Percentiles rank a stretch among this genome's conserved stretches.
Conservation (phyloP, 1,140 invertebrate species). For the Apis mellifera region DNA sequence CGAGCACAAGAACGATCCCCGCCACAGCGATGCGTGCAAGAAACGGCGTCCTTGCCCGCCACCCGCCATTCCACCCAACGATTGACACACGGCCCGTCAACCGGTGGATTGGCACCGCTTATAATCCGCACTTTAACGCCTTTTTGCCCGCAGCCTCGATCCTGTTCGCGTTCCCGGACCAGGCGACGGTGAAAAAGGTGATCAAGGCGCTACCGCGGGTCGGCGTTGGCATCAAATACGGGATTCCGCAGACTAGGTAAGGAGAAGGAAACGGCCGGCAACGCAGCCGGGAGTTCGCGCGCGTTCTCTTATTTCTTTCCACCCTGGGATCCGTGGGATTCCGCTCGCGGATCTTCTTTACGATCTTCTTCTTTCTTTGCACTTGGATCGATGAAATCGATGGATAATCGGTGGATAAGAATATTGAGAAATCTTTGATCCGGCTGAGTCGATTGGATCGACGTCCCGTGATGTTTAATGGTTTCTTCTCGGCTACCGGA, state of each 20-base stretch:
- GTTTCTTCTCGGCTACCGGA: neutral
- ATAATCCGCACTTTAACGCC: constrained; percentile 67
- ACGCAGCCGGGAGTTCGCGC: too few relatives aligned
- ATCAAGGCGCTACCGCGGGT: constrained; percentile 98
- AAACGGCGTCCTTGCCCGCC: constrained; percentile 24
- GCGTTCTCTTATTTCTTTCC: constrained; percentile 65
- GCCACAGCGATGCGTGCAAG: constrained; percentile 28
- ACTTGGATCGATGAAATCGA: neutral
- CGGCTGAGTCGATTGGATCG: neutral
- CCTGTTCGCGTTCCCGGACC: constrained; percentile 98
- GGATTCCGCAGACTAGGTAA: constrained; percentile 97
- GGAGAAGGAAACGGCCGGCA: constrained; percentile 55
- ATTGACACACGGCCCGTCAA: constrained; percentile 44
- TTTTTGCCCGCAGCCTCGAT: constrained; percentile 92
- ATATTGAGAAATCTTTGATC: constrained; percentile 1
- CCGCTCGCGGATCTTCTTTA: constrained; percentile 44
- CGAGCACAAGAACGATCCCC: neutral
- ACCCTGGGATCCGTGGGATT: constrained; percentile 41
- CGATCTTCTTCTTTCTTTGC: constrained; percentile 20
- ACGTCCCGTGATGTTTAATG: neutral
- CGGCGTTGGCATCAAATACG: constrained; percentile 99
- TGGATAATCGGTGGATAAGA: neutral
- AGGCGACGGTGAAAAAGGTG: constrained; percentile 98
- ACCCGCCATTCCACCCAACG: constrained; percentile 20
- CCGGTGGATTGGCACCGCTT: constrained; percentile 29